Evolutionary conservation across 2,113 vertebrate genomes (phyloP).

Genomic region (Bettongia penicillata): DNA sequence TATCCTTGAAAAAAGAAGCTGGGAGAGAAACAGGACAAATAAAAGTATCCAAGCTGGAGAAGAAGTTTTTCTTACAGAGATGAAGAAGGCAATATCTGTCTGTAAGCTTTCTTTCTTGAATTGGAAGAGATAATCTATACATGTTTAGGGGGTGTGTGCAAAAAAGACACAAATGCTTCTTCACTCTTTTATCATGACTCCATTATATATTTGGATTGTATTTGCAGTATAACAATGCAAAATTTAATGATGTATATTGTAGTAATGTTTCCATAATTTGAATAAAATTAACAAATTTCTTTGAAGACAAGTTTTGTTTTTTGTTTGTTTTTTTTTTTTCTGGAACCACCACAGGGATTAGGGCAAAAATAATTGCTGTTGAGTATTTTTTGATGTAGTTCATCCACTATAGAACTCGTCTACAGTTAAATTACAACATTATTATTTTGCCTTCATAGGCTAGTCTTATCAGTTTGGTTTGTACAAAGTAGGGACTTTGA

Average conservation of each 20-base stretch:
- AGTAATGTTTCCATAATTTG: neutral
- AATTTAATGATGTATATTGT: neutral
- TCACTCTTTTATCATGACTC: neutral
- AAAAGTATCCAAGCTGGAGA: constrained; percentile 68
- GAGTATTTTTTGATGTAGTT: neutral
- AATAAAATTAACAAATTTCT: neutral
- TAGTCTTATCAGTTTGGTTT: neutral
- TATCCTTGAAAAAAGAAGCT: constrained; percentile 75
- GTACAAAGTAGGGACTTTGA: neutral
- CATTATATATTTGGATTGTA: neutral
- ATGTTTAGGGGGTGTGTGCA: neutral
- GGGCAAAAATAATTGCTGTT: neutral
- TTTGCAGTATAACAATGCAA: neutral
- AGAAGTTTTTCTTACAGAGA: constrained; percentile 15
- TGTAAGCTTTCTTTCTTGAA: neutral
- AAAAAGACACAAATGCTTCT: neutral
- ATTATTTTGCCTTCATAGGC: neutral
- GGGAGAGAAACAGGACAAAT: constrained; percentile 78
- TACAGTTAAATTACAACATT: neutral
- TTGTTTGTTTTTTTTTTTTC: neutral
- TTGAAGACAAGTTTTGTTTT: neutral
- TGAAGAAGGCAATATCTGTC: neutral
- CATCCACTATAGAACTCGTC: neutral
- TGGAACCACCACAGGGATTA: neutral
- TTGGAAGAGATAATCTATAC: neutral